Base-by-base conservation (phyloP, 2,113 vertebrate species). In the Oncorhynchus nerka region DNA sequence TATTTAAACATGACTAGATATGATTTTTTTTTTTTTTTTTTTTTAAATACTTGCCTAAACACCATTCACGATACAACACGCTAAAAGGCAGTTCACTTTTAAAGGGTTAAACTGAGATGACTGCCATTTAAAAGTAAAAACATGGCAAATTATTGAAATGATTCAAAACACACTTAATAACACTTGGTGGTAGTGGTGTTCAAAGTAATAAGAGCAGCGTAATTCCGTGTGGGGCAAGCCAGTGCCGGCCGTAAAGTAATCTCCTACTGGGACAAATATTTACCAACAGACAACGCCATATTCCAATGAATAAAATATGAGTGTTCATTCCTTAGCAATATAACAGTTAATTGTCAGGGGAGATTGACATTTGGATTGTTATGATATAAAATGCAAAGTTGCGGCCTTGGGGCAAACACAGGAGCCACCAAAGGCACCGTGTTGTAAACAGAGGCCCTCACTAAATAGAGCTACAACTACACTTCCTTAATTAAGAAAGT, bases 261-360 rank as follows among this genome's bases (percentile, higher is more conserved):
- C 88, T 93, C 87, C 91, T 89, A 82, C 86, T 83, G 91, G 89
- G 89, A 92, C 89, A 92, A 94, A 94, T 93, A 92, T 93, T 93
- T 94, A 93, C 92, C 90, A 93, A 92, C 92, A 92, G 91, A 92
- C 92, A 92, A 90, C 80, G 75, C 79, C 82, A 89, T 81, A 87
- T 81, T 88, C 79, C 39, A 83, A 93, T 93, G 93, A 93, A 94
- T 93, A 92, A 93, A 92, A 88, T 82, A 93, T 93, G 90, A 93
- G 87, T 74, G 80, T 79, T 87, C 84, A 78, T 89, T 90, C 84
- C 90, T 91, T 92, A 91, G 90, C 90, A 93, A 93, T 93, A 92
- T 89, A 90, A 85, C 85, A 91, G 85, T 89, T 93, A 92, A 93
- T 93, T 92, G 89, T 92, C 91, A 89, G 81, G 93, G 90, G 93